Conservation (phyloP, 2,797 vertebrate species). For the Molothrus ater region DNA sequence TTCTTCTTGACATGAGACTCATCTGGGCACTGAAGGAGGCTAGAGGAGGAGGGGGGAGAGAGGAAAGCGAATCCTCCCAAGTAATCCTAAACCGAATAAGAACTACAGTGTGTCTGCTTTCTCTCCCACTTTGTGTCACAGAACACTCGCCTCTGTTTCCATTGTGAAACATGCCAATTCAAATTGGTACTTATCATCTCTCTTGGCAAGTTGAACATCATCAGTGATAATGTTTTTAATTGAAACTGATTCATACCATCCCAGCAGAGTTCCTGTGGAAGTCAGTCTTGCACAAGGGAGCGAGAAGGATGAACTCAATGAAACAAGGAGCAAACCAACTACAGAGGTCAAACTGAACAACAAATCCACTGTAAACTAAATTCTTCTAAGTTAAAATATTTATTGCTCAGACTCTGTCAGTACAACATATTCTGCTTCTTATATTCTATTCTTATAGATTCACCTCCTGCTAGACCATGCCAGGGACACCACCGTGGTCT, state of each 20-base stretch:
- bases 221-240: constrained; percentile 43
- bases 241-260: constrained; percentile 14
- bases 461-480: background rate
- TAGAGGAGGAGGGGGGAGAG: background rate
- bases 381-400: constrained; percentile 6
- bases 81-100: background rate
- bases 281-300: background rate
- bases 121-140: background rate
- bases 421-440: background rate
- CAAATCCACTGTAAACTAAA: background rate
- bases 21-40: background rate
- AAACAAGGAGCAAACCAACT: constrained; percentile 22
- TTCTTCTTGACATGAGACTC: background rate
- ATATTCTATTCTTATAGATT: background rate
- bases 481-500: background rate
- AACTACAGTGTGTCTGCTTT: background rate
- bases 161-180: background rate
- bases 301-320: background rate
- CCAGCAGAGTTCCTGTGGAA: constrained; percentile 4
- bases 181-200: background rate
- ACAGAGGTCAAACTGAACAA: constrained; percentile 27
- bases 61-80: background rate
- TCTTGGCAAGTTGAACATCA: constrained; percentile 19
- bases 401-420: background rate
- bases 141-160: background rate